These are phyloP conservation scores for Ophiothrix spiculata DNA, from an alignment of 35 echinoderm and acorn worm species.

Conservation along the genomic window DNA sequence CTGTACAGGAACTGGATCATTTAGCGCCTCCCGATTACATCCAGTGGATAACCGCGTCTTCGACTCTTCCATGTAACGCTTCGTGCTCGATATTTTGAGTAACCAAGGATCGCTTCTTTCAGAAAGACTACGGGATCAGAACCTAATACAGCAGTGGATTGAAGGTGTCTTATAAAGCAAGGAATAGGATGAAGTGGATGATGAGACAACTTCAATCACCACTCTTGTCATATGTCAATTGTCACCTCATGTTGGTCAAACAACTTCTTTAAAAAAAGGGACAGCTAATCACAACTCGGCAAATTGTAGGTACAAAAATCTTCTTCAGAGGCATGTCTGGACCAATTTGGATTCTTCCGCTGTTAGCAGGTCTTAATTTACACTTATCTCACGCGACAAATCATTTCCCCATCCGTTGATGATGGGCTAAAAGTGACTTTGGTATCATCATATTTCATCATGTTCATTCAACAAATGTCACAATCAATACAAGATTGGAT, in stretches of 20 bases:
- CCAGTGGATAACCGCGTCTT: no score
- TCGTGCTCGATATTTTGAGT: no score
- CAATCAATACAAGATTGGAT: not conserved
- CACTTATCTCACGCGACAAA: not conserved
- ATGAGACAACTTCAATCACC: no score
- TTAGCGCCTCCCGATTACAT: no score
- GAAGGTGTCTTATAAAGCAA: no score
- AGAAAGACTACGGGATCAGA: no score
- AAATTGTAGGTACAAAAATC: not conserved
- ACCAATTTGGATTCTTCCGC: constrained; percentile 3
- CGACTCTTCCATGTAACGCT: no score
- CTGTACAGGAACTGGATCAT: no score
- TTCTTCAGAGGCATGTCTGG: not conserved
- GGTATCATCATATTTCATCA: constrained; percentile 10
- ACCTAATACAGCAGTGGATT: no score
- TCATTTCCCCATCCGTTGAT: constrained; percentile 11
- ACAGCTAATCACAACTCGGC: constrained; percentile 1
- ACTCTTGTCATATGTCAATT: constrained; percentile 5
- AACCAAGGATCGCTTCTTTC: no score
- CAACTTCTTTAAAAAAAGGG: not conserved
- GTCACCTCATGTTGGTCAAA: not conserved
- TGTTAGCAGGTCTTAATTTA: not conserved
- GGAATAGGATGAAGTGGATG: no score
- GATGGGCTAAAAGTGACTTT: constrained; percentile 4
- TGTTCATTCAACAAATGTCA: constrained; percentile 13